Percentiles rank a stretch among this genome's conserved stretches.
Evolutionary conservation across 2,888 invertebrate genomes (phyloP).

Genomic region (Zygothrica quintamaculata): DNA sequence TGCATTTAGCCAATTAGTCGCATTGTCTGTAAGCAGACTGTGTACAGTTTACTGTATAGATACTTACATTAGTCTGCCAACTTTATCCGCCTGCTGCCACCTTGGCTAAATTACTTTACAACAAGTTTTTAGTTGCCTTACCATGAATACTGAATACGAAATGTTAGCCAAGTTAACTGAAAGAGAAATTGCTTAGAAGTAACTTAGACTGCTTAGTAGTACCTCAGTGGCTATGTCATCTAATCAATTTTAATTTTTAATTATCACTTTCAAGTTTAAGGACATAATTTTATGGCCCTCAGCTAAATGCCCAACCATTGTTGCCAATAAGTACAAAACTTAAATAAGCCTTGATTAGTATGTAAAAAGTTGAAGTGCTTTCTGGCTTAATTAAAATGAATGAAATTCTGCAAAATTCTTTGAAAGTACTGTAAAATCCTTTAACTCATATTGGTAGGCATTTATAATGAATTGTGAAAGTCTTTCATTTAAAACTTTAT

Average conservation of each 20-base stretch:
- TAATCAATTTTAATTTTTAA: slow-evolving; percentile 77
- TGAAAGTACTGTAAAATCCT: neutral
- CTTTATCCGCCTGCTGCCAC: slow-evolving; percentile 37
- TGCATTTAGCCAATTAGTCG: slow-evolving; percentile 76
- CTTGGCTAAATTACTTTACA: slow-evolving; percentile 70
- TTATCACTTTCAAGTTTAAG: slow-evolving; percentile 77
- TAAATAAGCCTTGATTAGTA: neutral
- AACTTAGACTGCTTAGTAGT: slow-evolving; percentile 8
- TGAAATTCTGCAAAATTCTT: slow-evolving; percentile 23
- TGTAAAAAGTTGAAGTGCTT: slow-evolving; percentile 9
- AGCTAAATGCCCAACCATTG: slow-evolving; percentile 61
- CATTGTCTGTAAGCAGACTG: slow-evolving; percentile 33
- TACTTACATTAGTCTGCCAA: slow-evolving; percentile 43
- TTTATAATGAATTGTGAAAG: slow-evolving; percentile 38
- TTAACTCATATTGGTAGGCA: neutral
- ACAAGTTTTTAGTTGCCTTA: slow-evolving; percentile 67
- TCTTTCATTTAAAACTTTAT: slow-evolving; percentile 16
- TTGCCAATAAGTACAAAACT: slow-evolving; percentile 5
- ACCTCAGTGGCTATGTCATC: slow-evolving; percentile 12
- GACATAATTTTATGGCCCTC: slow-evolving; percentile 71
- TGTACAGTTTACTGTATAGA: neutral
- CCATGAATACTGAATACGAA: slow-evolving; percentile 64
- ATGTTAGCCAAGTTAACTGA: slow-evolving; percentile 17
- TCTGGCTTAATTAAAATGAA: slow-evolving; percentile 35
- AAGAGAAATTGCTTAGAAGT: slow-evolving; percentile 10